Percentiles rank a stretch among this genome's conserved stretches.
phyloP scores from a whole-genome alignment of 2,888 invertebrate genomes.

The Eupithecia inturbata region DNA sequence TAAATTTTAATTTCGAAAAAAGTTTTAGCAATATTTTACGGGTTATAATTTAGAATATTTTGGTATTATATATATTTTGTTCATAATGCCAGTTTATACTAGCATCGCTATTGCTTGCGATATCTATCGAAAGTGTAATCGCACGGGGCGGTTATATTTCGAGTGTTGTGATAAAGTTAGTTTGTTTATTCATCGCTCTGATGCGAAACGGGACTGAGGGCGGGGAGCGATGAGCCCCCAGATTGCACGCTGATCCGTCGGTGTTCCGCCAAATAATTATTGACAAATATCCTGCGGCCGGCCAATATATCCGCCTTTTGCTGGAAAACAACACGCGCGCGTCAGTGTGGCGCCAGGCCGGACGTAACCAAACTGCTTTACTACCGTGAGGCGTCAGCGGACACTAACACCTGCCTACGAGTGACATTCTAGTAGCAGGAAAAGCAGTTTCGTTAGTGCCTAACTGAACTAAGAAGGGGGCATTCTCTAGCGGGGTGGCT shows the following conservation, averaged over 20 bases:
- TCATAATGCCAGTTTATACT: slow-evolving; percentile 40
- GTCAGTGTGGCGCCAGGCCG: slow-evolving; percentile 64
- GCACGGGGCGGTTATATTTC: slow-evolving; percentile 15
- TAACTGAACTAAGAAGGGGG: slow-evolving; percentile 72
- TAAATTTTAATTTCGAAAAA: slow-evolving; percentile 37
- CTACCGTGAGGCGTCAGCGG: slow-evolving; percentile 20
- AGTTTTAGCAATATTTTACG: slow-evolving; percentile 45
- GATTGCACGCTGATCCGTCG: slow-evolving; percentile 84
- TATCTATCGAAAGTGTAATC: background rate
- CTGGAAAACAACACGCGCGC: slow-evolving; percentile 80
- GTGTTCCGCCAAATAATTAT: slow-evolving; percentile 85
- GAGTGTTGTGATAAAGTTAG: slow-evolving; percentile 15
- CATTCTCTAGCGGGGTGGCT: slow-evolving; percentile 80
- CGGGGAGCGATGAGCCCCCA: slow-evolving; percentile 80
- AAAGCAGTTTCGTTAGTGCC: slow-evolving; percentile 80
- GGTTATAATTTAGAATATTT: slow-evolving; percentile 41
- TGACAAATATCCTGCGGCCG: slow-evolving; percentile 84
- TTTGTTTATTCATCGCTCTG: slow-evolving; percentile 79
- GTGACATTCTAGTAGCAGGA: slow-evolving; percentile 45
- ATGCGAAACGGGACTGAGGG: slow-evolving; percentile 82
- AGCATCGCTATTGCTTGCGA: slow-evolving; percentile 25
- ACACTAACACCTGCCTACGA: slow-evolving; percentile 34
- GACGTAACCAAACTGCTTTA: slow-evolving; percentile 70
- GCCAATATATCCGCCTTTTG: slow-evolving; percentile 85
- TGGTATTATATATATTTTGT: slow-evolving; percentile 28